Base-by-base conservation (phyloP, 2,888 invertebrate species). In the Tenthredo distinguenda region DNA sequence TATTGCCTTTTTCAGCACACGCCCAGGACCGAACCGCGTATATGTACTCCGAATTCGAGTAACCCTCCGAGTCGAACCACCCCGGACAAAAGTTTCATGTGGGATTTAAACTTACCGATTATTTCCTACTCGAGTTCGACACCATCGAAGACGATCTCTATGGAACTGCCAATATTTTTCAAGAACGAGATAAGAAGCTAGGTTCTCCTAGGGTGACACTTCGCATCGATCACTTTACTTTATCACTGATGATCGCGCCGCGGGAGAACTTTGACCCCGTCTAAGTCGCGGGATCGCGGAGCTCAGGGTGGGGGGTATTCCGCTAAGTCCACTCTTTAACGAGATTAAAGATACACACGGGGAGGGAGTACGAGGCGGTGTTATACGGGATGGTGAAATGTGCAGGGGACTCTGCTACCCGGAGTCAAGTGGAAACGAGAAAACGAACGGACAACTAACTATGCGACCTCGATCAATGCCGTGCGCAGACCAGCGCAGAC, bases 401-500 rank as follows among this genome's bases (percentile, higher is more conserved):
- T 74, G 74, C 21, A 74, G 31, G 31, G 43, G 43, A 74, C 10
- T 31, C 74, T 43, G 43, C 40, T 43, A 74, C 5, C 34, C 31
- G 50, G 26, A 34, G 71, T 71, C 47, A 77, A 37, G 77, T 50
- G 62, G n/a, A 62, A 81, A 62, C 62, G 55, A 37, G 81, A 12
- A 62, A 71, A 83, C 68, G 83, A 68, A 68, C 68, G 34, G 34
- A 15, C 68, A 62, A 40, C 58, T 26, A 65, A 62, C 68, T 58
- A 68, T 71, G 47, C 40, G 47, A 83, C 83, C 83, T 83, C 83
- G 83, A 83, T 83, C 83, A 71, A 83, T 71, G 83, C 83, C 71
- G 83, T 68, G 83, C 83, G 83, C 83, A 71, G 83, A 83, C 83
- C 71, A 71, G 83, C 83, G 83, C 83, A 71, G 83, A 83, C 83